Conservation (phyloP, 35 echinoderm and acorn worm species). For the Anneissia japonica region DNA sequence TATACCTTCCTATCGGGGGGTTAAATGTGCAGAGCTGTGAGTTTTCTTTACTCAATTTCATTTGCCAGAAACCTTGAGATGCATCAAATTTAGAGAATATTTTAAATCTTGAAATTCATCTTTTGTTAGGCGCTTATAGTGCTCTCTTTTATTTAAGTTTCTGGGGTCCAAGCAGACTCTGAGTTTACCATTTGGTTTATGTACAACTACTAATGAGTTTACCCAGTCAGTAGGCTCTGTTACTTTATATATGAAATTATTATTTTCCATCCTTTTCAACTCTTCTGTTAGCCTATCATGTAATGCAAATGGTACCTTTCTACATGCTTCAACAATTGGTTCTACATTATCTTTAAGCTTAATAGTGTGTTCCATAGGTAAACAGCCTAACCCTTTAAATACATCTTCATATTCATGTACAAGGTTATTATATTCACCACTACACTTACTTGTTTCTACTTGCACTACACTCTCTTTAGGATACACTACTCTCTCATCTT, state of each 20-base stretch:
- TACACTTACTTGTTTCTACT: too few relatives aligned
- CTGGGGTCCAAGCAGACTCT: background rate
- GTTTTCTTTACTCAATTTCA: slow-evolving; percentile 29
- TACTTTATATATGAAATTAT: slow-evolving; percentile 24
- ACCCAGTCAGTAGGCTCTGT: slow-evolving; percentile 35
- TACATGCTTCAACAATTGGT: too few relatives aligned
- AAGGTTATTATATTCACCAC: too few relatives aligned
- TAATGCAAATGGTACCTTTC: too few relatives aligned
- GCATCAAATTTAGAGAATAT: slow-evolving; percentile 27
- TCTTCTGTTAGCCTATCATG: too few relatives aligned
- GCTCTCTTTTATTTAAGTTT: background rate
- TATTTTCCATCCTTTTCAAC: background rate
- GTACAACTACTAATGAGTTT: slow-evolving; percentile 11
- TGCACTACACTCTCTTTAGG: too few relatives aligned
- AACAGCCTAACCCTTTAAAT: too few relatives aligned
- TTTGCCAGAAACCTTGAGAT: slow-evolving; percentile 50
- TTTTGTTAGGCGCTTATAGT: background rate
- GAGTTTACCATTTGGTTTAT: slow-evolving; percentile 3
- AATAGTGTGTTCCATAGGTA: too few relatives aligned
- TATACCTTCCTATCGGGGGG: slow-evolving; percentile 25
- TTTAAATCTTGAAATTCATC: background rate
- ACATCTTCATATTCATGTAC: too few relatives aligned
- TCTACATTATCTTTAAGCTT: too few relatives aligned
- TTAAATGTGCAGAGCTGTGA: slow-evolving; percentile 47
- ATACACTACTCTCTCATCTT: too few relatives aligned